Evolutionary conservation across 2,888 invertebrate species (phyloP), one percentile per base, ranked within the genome.

Genomic region (Galeopsomyia nigrocyanea): DNA sequence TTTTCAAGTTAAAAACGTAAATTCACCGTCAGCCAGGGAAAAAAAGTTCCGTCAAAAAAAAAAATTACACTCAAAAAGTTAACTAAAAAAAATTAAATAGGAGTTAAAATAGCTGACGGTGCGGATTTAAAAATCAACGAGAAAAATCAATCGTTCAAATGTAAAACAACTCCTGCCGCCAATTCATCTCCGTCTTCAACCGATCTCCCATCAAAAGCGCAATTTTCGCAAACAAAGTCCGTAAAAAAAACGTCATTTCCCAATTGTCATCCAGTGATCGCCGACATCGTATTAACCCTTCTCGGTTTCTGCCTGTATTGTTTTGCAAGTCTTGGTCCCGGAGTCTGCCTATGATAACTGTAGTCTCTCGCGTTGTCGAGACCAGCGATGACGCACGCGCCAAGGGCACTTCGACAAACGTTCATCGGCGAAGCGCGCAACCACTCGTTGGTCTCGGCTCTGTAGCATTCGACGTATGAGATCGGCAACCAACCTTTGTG

Each of bases 381-480:
- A 3, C 92, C 93, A n/a, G 90, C 87, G 55, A 95, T 88, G 0
- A 94, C 93, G 84, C 94, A 94, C 1, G 94, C 94, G 80, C 93
- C 92, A 39, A 95, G 87, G 0, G 95, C 95, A 68, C 94, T 94
- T 19, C 95, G 89, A 84, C 94, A 94, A 50, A 95, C 87, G 83
- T 94, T 94, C 94, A 95, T 94, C 13, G 92, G 91, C 0, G 93
- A 90, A 0, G 92, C 92, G n/a, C 78, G 90, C 90, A 85, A 89
- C 93, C 92, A 93, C 82, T 90, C 89, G 79, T 91, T 89, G 0
- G 88, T 88, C 68, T 89, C 88, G 0, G 89, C 89, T 80, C 95
- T 93, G 84, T 92, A 95, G 82, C 92, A 93, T 84, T 95, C 95
- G 75, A 95, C 95, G 81, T 90, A 90, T 22, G 92, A 89, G 61